phyloP scores from a whole-genome alignment of 2,113 vertebrate species.

The Tachuris rubrigastra region DNA sequence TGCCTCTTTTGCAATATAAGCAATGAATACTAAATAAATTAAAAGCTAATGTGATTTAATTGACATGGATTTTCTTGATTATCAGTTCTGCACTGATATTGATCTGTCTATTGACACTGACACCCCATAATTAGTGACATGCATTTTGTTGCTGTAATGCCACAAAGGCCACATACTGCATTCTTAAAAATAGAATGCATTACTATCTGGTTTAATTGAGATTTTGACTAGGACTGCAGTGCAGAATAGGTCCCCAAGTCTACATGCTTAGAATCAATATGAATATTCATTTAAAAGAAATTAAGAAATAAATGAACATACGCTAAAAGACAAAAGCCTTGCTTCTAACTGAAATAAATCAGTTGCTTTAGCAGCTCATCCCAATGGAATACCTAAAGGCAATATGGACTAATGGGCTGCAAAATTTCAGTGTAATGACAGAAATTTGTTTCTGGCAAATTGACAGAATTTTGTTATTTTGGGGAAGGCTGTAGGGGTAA shows the following conservation, averaged over 20 bases:
- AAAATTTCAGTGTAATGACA: conserved; percentile 62
- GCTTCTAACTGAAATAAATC: conserved; percentile 13
- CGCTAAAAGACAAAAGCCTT: not conserved
- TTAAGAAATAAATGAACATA: not conserved
- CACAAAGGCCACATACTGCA: not conserved
- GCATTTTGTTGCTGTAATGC: not conserved
- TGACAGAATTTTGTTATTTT: conserved; percentile 32
- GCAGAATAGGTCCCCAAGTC: not conserved
- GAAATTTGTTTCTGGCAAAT: conserved; percentile 60
- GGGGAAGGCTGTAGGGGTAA: conserved; percentile 49
- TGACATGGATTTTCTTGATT: not conserved
- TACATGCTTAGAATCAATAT: not conserved
- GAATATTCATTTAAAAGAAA: not conserved
- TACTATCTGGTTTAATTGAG: not conserved
- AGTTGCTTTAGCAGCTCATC: conserved; percentile 1
- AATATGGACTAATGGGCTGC: conserved; percentile 57
- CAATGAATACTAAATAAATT: not conserved
- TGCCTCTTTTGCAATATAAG: not conserved
- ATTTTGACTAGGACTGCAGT: not conserved
- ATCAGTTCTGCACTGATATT: not conserved
- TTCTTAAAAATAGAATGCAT: not conserved
- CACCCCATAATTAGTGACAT: not conserved
- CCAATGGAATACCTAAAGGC: conserved; percentile 23
- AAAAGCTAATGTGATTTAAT: not conserved
- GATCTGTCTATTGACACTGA: not conserved